Evolutionary conservation across 1,140 invertebrate species (phyloP).

Genomic region (Euglossa dilemma): DNA sequence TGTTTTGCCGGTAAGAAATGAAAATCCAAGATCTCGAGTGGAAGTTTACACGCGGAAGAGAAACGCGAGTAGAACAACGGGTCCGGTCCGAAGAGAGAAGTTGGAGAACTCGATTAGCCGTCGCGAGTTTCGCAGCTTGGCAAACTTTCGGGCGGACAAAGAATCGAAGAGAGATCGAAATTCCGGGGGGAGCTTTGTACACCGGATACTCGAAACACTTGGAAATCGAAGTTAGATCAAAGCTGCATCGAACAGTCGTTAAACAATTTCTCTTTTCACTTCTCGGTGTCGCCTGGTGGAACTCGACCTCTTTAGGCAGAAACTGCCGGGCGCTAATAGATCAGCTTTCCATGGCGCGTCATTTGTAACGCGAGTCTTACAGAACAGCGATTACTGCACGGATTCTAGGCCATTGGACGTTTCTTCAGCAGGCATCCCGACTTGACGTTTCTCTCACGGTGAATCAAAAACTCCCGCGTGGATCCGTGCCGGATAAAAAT

Average conservation of each 20-base stretch:
- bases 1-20: too few relatives aligned
- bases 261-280: constrained; percentile 1
- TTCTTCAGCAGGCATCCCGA: background rate
- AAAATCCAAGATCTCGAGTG: too few relatives aligned
- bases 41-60: too few relatives aligned
- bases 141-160: too few relatives aligned
- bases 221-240: background rate
- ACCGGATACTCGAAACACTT: background rate
- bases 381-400: background rate
- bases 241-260: background rate
- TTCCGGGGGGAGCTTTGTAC: too few relatives aligned
- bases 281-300: background rate
- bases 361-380: background rate
- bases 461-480: background rate
- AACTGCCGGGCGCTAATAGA: background rate
- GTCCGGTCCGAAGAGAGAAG: too few relatives aligned
- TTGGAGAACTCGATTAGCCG: too few relatives aligned
- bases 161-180: too few relatives aligned
- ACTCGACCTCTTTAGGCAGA: background rate
- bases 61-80: too few relatives aligned
- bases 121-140: too few relatives aligned
- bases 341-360: constrained; percentile 10
- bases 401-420: background rate
- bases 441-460: background rate
- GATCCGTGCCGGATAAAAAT: background rate